Percentiles rank a stretch among this genome's conserved stretches.
Evolutionary conservation across 2,888 invertebrate species (phyloP).

Genomic region (Sesamia inferens): DNA sequence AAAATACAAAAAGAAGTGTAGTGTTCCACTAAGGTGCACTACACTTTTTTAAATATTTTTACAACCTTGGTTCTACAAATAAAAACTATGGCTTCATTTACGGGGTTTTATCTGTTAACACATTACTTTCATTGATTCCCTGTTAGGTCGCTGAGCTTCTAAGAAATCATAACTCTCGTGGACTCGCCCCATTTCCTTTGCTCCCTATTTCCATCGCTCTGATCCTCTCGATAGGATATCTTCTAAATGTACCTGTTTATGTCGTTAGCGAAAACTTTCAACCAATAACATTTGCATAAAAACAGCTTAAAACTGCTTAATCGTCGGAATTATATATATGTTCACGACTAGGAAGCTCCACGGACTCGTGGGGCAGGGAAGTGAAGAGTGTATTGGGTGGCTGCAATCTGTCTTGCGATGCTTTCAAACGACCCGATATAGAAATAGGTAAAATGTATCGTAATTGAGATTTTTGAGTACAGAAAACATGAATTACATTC

Average conservation of each 20-base stretch:
- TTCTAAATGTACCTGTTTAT: conserved; percentile 42
- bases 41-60: no score
- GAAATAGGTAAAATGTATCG: not conserved
- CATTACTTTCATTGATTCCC: conserved; percentile 8
- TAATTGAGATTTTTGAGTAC: no score
- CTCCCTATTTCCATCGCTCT: conserved; percentile 5
- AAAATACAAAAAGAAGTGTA: no score
- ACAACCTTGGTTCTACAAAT: no score
- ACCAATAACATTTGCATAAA: conserved; percentile 66
- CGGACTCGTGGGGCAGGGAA: not conserved
- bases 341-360: conserved; percentile 1
- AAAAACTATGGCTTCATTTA: conserved; percentile 12
- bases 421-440: not conserved
- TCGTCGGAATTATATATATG: conserved; percentile 20
- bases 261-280: conserved; percentile 59
- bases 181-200: conserved; percentile 19
- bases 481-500: not conserved
- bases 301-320: conserved; percentile 60
- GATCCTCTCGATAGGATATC: conserved; percentile 39
- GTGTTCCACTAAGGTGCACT: no score
- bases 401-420: not conserved
- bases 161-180: conserved; percentile 18
- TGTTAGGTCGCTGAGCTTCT: conserved; percentile 18
- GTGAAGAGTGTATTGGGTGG: not conserved
- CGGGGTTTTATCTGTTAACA: conserved; percentile 16